Evolutionary conservation across 2,888 invertebrate species (phyloP).

Genomic region (Aricia artaxerxes): DNA sequence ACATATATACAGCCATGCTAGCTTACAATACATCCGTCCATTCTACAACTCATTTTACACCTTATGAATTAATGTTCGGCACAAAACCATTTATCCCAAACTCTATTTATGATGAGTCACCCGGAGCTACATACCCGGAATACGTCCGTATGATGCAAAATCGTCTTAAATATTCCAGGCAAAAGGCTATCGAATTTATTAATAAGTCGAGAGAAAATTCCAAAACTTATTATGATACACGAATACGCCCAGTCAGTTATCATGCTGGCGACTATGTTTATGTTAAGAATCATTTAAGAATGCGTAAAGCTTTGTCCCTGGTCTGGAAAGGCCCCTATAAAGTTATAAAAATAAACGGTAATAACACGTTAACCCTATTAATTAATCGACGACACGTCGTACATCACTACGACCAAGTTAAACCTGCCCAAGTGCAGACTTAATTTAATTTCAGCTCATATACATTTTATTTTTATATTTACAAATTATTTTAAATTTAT

Average conservation of each 20-base stretch:
- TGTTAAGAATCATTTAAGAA: slow-evolving; percentile 9
- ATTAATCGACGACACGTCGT: slow-evolving; percentile 14
- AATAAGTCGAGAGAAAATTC: slow-evolving; percentile 18
- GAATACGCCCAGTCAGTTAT: not conserved
- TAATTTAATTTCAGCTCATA: not conserved
- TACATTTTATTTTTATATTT: not conserved
- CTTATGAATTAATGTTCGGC: slow-evolving; percentile 13
- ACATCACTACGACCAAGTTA: slow-evolving; percentile 4
- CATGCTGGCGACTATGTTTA: slow-evolving; percentile 13
- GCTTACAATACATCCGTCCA: not conserved
- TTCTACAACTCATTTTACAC: not conserved
- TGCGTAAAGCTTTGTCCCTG: not conserved
- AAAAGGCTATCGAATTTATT: not conserved
- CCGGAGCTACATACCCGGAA: not conserved
- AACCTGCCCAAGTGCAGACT: not conserved
- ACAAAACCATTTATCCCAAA: slow-evolving; percentile 9
- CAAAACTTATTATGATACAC: not conserved
- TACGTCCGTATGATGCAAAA: not conserved
- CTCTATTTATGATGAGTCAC: not conserved
- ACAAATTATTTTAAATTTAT: not conserved
- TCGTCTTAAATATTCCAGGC: not conserved
- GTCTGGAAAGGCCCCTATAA: slow-evolving; percentile 10
- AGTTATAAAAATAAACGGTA: not conserved
- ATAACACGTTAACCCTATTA: not conserved
- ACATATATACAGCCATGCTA: slow-evolving; percentile 3